These are phyloP conservation scores for Crypturellus tataupa DNA, from an alignment of 2,797 vertebrate species.

Conservation along the genomic window DNA sequence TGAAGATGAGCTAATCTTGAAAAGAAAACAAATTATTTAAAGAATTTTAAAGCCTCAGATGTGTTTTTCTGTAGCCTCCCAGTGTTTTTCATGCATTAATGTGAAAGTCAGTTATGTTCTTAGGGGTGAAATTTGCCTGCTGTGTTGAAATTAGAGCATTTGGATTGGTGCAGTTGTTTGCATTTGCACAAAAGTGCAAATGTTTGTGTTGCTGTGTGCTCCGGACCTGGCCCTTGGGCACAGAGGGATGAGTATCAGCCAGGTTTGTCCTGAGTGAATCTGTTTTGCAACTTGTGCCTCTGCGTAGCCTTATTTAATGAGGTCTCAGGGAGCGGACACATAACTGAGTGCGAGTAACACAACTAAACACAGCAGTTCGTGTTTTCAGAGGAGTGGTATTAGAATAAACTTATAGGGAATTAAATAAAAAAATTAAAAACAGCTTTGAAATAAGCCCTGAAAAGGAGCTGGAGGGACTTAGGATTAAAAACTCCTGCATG, in stretches of 20 bases:
- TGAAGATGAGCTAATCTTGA: constrained; percentile 54
- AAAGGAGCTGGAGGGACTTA: constrained; percentile 49
- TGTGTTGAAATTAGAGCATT: not conserved
- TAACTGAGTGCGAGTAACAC: not conserved
- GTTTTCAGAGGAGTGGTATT: constrained; percentile 36
- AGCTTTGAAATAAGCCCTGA: constrained; percentile 64
- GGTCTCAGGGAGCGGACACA: not conserved
- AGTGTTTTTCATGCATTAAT: not conserved
- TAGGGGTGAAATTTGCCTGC: not conserved
- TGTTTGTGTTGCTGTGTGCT: accelerated
- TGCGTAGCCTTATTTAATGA: not conserved
- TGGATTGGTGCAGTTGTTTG: not conserved
- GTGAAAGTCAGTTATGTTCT: not conserved
- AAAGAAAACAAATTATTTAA: constrained; percentile 20
- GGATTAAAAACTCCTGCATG: constrained; percentile 62
- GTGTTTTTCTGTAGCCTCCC: not conserved
- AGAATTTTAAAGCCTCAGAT: not conserved
- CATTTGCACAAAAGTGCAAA: not conserved
- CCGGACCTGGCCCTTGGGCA: not conserved
- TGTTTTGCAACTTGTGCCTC: not conserved
- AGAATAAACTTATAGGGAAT: constrained; percentile 41
- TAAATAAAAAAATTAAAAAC: constrained; percentile 20
- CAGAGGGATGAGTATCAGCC: not conserved
- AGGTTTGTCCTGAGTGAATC: not conserved
- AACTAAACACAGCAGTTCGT: constrained; percentile 7